Evolutionary conservation across 1,140 invertebrate species (phyloP).

Genomic region (Procambarus clarkii): DNA sequence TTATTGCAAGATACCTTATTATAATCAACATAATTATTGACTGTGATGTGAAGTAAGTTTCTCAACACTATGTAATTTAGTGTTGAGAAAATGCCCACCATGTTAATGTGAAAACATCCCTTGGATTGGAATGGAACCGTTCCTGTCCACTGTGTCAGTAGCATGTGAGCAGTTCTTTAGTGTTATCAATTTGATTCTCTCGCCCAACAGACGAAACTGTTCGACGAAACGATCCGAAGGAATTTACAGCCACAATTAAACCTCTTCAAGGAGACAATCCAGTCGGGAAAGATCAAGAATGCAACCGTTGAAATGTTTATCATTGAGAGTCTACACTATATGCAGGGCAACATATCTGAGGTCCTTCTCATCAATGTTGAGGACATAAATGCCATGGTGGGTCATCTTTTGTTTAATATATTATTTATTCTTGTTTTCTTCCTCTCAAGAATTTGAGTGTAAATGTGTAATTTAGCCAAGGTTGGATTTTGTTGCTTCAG

Average conservation of each 20-base stretch:
- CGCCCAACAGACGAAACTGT: slow-evolving; percentile 55
- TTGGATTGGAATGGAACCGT: no score
- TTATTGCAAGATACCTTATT: no score
- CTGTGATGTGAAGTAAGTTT: no score
- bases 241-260: slow-evolving; percentile 71
- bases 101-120: no score
- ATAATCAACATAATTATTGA: no score
- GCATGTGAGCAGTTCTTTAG: no score
- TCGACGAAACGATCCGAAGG: slow-evolving; percentile 65
- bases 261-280: slow-evolving; percentile 69
- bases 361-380: slow-evolving; percentile 73
- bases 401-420: not conserved
- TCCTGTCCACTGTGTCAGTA: no score
- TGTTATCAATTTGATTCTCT: not conserved
- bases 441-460: not conserved
- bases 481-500: no score
- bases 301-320: slow-evolving; percentile 70
- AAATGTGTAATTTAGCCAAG: not conserved
- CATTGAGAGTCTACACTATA: slow-evolving; percentile 70
- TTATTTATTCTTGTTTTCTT: slow-evolving; percentile 15
- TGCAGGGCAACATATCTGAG: slow-evolving; percentile 73
- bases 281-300: slow-evolving; percentile 63
- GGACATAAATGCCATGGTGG: slow-evolving; percentile 74
- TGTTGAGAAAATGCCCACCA: no score
- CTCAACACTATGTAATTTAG: no score